Conservation (phyloP, 2,797 vertebrate genomes). For the Manis pentadactyla region DNA sequence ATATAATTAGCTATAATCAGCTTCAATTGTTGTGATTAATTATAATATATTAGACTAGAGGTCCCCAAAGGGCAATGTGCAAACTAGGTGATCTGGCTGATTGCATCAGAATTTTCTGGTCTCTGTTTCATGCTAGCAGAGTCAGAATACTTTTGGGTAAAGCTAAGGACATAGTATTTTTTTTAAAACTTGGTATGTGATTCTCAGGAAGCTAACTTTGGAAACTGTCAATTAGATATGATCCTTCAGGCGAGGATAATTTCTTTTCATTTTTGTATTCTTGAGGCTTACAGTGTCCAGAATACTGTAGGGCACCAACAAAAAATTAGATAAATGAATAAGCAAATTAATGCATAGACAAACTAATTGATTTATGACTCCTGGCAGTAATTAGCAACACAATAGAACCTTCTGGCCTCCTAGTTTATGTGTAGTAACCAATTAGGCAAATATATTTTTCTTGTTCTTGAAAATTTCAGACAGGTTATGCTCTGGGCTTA, state of each 20-base stretch:
- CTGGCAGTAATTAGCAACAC: neutral
- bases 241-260: neutral
- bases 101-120: neutral
- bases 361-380: neutral
- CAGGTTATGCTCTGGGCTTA: neutral
- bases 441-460: neutral
- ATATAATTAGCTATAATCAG: neutral
- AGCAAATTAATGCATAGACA: neutral
- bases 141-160: neutral
- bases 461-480: neutral
- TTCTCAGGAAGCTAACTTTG: neutral
- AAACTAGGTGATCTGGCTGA: neutral
- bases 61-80: slow-evolving; percentile 2
- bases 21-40: neutral
- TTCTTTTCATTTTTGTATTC: slow-evolving; percentile 33
- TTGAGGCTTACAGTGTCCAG: neutral
- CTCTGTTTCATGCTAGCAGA: neutral
- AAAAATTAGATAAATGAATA: neutral
- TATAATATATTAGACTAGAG: neutral
- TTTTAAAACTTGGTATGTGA: neutral
- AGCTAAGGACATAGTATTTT: neutral
- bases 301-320: neutral
- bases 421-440: neutral
- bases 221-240: neutral
- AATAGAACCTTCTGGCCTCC: neutral